Base-by-base conservation (phyloP, 1,140 invertebrate genomes). In the Ylistrum balloti region DNA sequence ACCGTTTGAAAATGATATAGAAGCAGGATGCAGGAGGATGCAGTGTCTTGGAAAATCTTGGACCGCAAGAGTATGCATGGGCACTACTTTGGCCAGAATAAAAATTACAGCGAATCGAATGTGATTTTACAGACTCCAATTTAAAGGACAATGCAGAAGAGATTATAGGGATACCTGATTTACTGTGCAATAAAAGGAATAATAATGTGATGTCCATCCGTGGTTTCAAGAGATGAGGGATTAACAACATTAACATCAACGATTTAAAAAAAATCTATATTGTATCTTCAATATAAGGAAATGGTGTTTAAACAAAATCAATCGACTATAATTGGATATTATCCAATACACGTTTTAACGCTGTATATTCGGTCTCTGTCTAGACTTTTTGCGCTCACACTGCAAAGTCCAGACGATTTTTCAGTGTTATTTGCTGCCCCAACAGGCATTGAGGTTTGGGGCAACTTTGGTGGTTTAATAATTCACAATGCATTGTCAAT, bases 321-420 rank as follows among this genome's bases (percentile, higher is more conserved):
- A 87, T 85, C 22, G 33, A 32, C 22, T 45, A 48, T 28, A 91
- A 56, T 88, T 88, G 9, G 41, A n/a, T n/a, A n/a, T n/a, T n/a
- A 85, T 33, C 90, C 90, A 9, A 86, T 92, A 32, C 45, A 56
- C 13, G 9, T 92, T 33, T 92, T 9, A 91, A 91, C 33, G 85
- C 41, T 10, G 87, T 92, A 15, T 20, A 91, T 87, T 91, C 91
- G 90, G 92, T n/a, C 91, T 33, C 22, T 87, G 20, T n/a, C 89
- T 48, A 89, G 87, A 92, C 88, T 93, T 28, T 86, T 93, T 20
- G 33, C 85, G 0, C 33, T 33, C 74, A 85, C 22, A 28, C 32
- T 33, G 1, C n/a, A 22, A 45, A 35, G 48, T 38, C 89, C 88
- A 48, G 89, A 90, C 86, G 88, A 92, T 87, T 7, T 56, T 11